A percentile compares a stretch with the other conserved stretches of the same genome.
Evolutionary conservation across 1,140 invertebrate species (phyloP).

Genomic region (Leptinotarsa defecta): DNA sequence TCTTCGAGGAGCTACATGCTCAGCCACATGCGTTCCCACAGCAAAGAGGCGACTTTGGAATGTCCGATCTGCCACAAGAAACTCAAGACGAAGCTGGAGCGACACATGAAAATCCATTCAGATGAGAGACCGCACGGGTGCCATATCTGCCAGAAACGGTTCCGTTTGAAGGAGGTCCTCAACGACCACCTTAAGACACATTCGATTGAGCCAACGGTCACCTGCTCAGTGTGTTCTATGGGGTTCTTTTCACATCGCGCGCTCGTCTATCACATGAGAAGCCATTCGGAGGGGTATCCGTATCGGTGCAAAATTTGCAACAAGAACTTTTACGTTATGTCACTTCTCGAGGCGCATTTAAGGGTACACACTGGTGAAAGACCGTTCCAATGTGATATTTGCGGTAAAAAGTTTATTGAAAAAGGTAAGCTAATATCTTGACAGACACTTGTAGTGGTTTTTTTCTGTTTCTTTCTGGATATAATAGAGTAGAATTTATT

Average conservation of each 20-base stretch:
- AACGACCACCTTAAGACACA: background rate
- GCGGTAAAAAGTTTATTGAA: background rate
- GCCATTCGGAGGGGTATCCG: background rate
- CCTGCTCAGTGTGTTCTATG: background rate
- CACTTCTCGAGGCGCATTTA: background rate
- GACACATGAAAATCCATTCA: background rate
- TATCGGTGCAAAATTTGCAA: background rate
- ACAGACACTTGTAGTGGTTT: background rate
- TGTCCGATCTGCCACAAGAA: background rate
- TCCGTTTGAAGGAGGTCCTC: background rate
- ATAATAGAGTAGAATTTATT: background rate
- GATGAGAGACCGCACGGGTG: background rate
- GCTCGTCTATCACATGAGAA: background rate
- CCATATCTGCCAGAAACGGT: background rate
- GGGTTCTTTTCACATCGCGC: background rate
- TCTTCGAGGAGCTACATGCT: background rate
- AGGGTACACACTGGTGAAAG: background rate
- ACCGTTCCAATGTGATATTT: background rate
- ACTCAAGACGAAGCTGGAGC: background rate
- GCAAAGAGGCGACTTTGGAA: background rate
- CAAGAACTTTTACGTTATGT: background rate
- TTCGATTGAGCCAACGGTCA: background rate
- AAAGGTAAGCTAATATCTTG: background rate
- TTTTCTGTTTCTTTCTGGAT: background rate
- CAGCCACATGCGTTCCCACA: constrained; percentile 1